phyloP scores from a whole-genome alignment of 1,140 invertebrate genomes.

The Papilio aristodemus region DNA sequence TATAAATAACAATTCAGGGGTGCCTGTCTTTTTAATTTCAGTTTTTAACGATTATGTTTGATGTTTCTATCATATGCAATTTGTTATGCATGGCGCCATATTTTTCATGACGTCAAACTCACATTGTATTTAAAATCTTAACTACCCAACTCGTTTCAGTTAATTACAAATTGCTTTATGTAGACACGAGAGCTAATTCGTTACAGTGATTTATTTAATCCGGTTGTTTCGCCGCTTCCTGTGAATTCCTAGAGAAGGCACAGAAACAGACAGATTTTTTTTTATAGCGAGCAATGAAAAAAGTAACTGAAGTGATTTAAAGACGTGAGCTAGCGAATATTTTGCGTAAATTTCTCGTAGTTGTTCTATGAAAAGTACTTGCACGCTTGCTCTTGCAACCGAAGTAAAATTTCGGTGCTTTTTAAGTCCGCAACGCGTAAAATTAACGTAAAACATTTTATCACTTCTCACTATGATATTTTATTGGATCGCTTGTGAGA shows the following conservation, averaged over 20 bases:
- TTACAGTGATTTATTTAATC: slow-evolving; percentile 28
- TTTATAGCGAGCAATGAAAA: slow-evolving; percentile 5
- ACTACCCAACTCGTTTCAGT: slow-evolving; percentile 19
- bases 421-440: slow-evolving; percentile 23
- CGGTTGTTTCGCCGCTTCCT: slow-evolving; percentile 20
- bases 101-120: background rate
- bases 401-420: slow-evolving; percentile 17
- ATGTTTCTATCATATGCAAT: background rate
- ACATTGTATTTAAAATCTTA: slow-evolving; percentile 10
- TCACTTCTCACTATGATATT: slow-evolving; percentile 24
- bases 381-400: background rate
- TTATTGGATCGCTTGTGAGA: slow-evolving; percentile 26
- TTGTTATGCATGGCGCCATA: slow-evolving; percentile 11
- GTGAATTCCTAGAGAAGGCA: slow-evolving; percentile 14
- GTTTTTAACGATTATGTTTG: background rate
- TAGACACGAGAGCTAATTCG: slow-evolving; percentile 20
- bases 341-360: background rate
- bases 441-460: slow-evolving; percentile 17
- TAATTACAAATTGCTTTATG: slow-evolving; percentile 23
- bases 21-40: too few species aligned
- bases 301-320: slow-evolving; percentile 18
- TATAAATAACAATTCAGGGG: background rate
- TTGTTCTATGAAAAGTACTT: slow-evolving; percentile 12
- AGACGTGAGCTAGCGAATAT: slow-evolving; percentile 14
- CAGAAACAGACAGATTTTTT: slow-evolving; percentile 11